Evolutionary conservation across 1,140 invertebrate species (phyloP), one percentile per base, ranked within the genome.

Genomic region (Triops longicaudatus): DNA sequence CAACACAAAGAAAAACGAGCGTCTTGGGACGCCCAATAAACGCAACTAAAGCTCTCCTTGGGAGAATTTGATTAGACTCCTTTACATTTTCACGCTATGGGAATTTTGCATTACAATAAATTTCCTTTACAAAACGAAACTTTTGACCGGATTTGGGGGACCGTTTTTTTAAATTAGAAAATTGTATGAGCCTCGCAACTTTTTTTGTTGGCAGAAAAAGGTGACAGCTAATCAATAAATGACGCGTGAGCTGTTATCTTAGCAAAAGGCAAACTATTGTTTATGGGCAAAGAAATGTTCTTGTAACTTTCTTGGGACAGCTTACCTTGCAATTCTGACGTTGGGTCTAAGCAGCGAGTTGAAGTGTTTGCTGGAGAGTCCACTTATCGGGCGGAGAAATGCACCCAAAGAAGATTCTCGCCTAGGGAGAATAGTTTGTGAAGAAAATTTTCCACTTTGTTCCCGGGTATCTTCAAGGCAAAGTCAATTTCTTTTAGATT

Each of bases 271-370:
- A 63, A 37, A 63, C 50, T 63, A n/a, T 63, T 63, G 10, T 63
- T 63, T 22, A 22, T 9, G 50, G 50, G 22, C 7, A 7, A 37
- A 37, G 31, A 37, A 37, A 37, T 4, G 31, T 37, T 37, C 17
- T 63, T 63, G 50, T 63, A 63, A 14, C 50, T 63, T 63, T 63
- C 50, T n/a, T 37, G 50, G 50, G 50, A 63, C 50, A 63, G 50
- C 50, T 63, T 63, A 63, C 50, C 50, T 63, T 63, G 50, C 50
- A 14, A 63, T 63, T 63, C 50, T 63, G 22, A 63, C 50, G 50
- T 63, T 63, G 50, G 50, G 22, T 22, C 50, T n/a, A 63, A 63
- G 31, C 31, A 63, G n/a, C 14, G 50, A 63, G 50, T 22, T 63
- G 50, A 63, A 63, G 50, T 63, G 50, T 63, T 37, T 63, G 50